phyloP scores from a whole-genome alignment of 2,113 vertebrate genomes.

The Anser brachyrhynchus region DNA sequence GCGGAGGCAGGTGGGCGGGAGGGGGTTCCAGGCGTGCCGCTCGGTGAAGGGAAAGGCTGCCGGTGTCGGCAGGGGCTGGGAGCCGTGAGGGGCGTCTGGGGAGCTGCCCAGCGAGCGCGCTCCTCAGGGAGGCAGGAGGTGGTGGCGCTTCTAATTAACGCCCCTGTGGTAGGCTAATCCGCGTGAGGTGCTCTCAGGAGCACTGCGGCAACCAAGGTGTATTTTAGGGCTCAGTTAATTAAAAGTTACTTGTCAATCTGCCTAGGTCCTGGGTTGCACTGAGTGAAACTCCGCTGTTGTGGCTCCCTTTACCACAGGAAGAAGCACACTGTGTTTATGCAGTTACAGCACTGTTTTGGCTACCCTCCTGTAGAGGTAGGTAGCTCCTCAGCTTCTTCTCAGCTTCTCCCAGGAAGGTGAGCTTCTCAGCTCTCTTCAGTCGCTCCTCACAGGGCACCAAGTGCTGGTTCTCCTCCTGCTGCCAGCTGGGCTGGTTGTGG shows the following conservation, averaged over 20 bases:
- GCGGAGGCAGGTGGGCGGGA: not conserved
- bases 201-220: conserved; percentile 40
- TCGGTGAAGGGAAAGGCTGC: not conserved
- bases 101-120: not conserved
- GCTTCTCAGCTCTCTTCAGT: too few species aligned
- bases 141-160: conserved; percentile 51
- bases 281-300: not conserved
- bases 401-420: not conserved
- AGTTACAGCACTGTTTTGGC: not conserved
- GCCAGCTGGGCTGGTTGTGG: accelerated
- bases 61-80: not conserved
- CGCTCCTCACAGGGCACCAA: accelerated
- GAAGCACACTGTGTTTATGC: accelerated
- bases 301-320: not conserved
- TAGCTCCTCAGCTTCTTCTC: too few species aligned
- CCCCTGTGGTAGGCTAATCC: conserved; percentile 1
- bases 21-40: not conserved
- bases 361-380: not conserved
- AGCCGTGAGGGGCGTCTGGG: not conserved
- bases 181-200: conserved; percentile 31
- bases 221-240: conserved; percentile 62
- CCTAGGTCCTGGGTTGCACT: not conserved
- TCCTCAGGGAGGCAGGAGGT: not conserved
- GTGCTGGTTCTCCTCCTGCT: too few species aligned
- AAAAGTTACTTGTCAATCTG: conserved; percentile 47